A percentile compares a stretch with the other conserved stretches of the same genome.
phyloP scores from a whole-genome alignment of 2,888 invertebrate genomes.

The Adelognathus sp. region DNA sequence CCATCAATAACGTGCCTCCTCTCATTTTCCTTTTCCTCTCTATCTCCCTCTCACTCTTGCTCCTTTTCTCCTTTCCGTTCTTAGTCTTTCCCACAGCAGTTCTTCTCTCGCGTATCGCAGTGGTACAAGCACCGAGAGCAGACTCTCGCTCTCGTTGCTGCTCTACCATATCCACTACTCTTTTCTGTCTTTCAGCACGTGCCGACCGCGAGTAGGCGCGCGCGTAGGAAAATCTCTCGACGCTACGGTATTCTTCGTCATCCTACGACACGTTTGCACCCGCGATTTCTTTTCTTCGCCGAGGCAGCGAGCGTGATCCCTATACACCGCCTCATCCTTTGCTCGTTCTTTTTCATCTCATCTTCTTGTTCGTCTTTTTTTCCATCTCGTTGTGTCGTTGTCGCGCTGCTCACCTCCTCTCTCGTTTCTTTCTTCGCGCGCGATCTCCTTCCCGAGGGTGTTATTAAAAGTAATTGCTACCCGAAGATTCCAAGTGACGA shows the following conservation, averaged over 20 bases:
- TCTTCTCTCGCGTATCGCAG: not conserved
- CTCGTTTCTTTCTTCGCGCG: conserved; percentile 4
- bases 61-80: not conserved
- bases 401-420: not conserved
- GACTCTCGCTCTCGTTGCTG: conserved; percentile 21
- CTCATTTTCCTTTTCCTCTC: conserved; percentile 25
- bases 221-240: conserved; percentile 48
- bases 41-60: not conserved
- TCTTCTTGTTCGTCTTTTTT: conserved; percentile 34
- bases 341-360: conserved; percentile 20
- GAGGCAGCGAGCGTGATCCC: conserved; percentile 14
- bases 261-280: conserved; percentile 50
- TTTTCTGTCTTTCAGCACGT: conserved; percentile 55
- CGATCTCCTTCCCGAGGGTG: conserved; percentile 36
- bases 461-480: conserved; percentile 58
- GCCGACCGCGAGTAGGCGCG: conserved; percentile 23
- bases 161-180: conserved; percentile 18
- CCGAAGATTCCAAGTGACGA: conserved; percentile 31
- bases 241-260: conserved; percentile 49
- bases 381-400: not conserved
- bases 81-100: not conserved
- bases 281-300: conserved; percentile 39
- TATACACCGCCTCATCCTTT: not conserved
- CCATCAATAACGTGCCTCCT: conserved; percentile 73
- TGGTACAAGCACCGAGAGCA: not conserved